Base-by-base conservation (phyloP, 2,113 vertebrate species). In the Microtus ochrogaster region DNA sequence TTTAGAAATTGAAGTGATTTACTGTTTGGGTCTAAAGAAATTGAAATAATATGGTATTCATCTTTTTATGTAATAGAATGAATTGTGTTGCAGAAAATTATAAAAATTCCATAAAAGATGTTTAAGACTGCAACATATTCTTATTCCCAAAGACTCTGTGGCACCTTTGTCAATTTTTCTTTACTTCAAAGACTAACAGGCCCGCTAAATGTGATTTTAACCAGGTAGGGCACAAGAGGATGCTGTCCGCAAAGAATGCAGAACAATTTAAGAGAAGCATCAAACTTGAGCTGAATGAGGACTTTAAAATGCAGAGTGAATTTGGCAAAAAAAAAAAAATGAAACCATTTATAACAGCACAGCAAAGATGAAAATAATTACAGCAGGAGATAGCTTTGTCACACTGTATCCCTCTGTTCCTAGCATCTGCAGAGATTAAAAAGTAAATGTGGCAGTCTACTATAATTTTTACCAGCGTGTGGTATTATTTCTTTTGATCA, bases 281-380 rank as follows among this genome's bases (percentile, higher is more conserved):
- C 77, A 83, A 97, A 61, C 95, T 33, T 66, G 47, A 49, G 73
- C 55, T 95, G 55, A 89, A 94, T 96, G 73, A 28, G 73, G 73
- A 89, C 91, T 89, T 97, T 92, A 90, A 95, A 94, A 91, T 81
- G 86, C 73, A 96, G 55, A 84, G 78, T 76, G 33, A 97, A 92
- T 96, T 89, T 91, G 87, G 95, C 78, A 95, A 89, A 97, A 86
- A 95, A 89, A 97, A 86, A 97, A 94, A 91, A 91, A 65, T 82
- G 91, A 97, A 92, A 97, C 91, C 61, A 90, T 97, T 85, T 94
- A 91, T 95, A 92, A 96, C 85, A 95, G 70, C 73, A 74, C 55
- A 65, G 85, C 63, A 86, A 92, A 95, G 83, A 96, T 95, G 94
- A 89, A 97, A 88, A 96, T 96, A 94, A 97, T 94, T 95, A 89